Evolutionary conservation across 2,113 vertebrate genomes (phyloP).

Genomic region (Pitta sordida): DNA sequence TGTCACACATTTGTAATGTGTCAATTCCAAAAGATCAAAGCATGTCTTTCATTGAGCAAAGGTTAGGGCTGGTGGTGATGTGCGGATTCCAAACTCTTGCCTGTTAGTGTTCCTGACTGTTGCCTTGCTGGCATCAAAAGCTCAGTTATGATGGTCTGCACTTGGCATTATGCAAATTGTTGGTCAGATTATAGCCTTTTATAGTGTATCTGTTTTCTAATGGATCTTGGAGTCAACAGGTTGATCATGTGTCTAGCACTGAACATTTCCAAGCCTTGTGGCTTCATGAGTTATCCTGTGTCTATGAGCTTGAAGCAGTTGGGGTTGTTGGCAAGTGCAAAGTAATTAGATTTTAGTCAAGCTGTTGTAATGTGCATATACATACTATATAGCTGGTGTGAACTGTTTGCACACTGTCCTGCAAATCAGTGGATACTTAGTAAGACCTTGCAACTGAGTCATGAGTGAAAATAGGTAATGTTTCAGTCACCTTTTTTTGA

Average conservation of each 20-base stretch:
- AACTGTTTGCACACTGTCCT: background rate
- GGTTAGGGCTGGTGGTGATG: background rate
- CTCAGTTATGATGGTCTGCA: background rate
- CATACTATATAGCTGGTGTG: background rate
- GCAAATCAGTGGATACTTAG: background rate
- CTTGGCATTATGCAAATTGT: background rate
- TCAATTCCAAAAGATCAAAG: background rate
- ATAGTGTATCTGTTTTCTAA: background rate
- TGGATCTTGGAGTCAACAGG: background rate
- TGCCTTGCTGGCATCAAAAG: background rate
- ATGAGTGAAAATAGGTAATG: background rate
- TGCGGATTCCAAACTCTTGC: background rate
- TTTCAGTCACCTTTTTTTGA: background rate
- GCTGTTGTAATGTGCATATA: background rate
- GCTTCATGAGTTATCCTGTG: background rate
- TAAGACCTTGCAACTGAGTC: background rate
- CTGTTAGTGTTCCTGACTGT: background rate
- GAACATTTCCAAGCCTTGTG: background rate
- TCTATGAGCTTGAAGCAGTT: background rate
- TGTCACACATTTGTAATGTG: background rate
- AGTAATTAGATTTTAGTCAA: background rate
- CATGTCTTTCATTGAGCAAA: background rate
- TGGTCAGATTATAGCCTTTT: background rate
- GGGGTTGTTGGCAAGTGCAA: background rate
- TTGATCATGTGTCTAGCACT: background rate